Evolutionary conservation across 2,888 invertebrate genomes (phyloP).

Genomic region (Apodemia hepburni): DNA sequence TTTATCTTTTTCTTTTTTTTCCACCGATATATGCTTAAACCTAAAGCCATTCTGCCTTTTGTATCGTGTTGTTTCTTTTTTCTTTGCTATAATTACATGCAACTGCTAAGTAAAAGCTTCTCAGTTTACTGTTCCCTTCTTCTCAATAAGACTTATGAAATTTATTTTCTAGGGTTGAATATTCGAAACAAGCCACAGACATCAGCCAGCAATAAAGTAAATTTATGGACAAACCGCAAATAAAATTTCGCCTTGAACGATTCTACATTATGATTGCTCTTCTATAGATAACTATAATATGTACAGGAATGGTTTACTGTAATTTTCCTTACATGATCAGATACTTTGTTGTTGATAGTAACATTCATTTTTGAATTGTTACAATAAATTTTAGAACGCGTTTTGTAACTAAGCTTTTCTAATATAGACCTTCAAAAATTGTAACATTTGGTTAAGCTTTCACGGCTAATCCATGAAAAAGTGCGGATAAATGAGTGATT

Average conservation of each 20-base stretch:
- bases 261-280: constrained; percentile 26
- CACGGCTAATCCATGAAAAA: too few relatives aligned
- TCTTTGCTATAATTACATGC: too few relatives aligned
- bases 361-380: not conserved
- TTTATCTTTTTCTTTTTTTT: not conserved
- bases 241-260: constrained; percentile 53
- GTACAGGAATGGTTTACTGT: constrained; percentile 4
- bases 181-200: constrained; percentile 32
- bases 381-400: too few relatives aligned
- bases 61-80: too few relatives aligned
- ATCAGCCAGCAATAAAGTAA: constrained; percentile 49
- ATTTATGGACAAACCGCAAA: constrained; percentile 69
- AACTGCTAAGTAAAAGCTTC: not conserved
- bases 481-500: too few relatives aligned
- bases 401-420: too few relatives aligned
- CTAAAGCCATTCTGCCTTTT: too few relatives aligned
- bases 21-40: too few relatives aligned
- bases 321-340: not conserved
- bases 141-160: constrained; percentile 20
- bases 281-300: constrained; percentile 7
- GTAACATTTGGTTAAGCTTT: too few relatives aligned
- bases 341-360: constrained; percentile 1
- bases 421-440: too few relatives aligned
- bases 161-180: constrained; percentile 30
- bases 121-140: not conserved